Evolutionary conservation across 2,888 invertebrate species (phyloP), one percentile per base, ranked within the genome.

Genomic region (Petrolisthes cinctipes): DNA sequence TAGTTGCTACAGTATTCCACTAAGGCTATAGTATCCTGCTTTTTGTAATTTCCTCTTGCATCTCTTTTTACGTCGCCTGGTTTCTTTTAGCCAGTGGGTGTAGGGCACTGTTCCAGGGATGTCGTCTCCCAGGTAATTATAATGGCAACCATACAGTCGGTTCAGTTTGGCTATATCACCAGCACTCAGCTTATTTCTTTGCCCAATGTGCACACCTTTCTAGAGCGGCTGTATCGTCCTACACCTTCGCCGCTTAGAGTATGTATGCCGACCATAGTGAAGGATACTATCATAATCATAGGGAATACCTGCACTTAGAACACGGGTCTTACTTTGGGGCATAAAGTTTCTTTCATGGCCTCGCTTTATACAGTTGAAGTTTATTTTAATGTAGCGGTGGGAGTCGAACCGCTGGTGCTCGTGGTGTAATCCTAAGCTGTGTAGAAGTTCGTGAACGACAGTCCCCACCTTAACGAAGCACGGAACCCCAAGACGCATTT

Each of bases 331-430:
- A 17, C 23, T 4, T 37, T 23, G 37, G 4, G 14, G 51, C 37
- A 76, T 54, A 76, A 76, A 76, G 37, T 84, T 84, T 5, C 17
- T 37, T 9, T 7, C 2, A 51, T 76, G 57, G 76, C 9, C 17
- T 23, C 5, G 4, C 80, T 20, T 11, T 11, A 85, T 85, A 54
- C 68, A 68, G 6, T 51, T 53, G 20, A 14, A 54, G 20, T 80
- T 68, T 0, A 85, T 54, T 11, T 88, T 91, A 37, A 93, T 92
- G 88, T 92, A 92, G 23, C 91, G 90, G 83, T 93, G 93, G 57
- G 93, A 91, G 91, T 93, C 93, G 1, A 91, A 91, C 81, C 93
- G 91, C 23, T 92, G 92, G 86, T 93, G 93, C 89, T 93, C 93
- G 89, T 93, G 93, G 91, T 92, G 92, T 89, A 93, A 92, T 0